Conservation (phyloP, 2,113 vertebrate species). For the Sylvietta virens region DNA sequence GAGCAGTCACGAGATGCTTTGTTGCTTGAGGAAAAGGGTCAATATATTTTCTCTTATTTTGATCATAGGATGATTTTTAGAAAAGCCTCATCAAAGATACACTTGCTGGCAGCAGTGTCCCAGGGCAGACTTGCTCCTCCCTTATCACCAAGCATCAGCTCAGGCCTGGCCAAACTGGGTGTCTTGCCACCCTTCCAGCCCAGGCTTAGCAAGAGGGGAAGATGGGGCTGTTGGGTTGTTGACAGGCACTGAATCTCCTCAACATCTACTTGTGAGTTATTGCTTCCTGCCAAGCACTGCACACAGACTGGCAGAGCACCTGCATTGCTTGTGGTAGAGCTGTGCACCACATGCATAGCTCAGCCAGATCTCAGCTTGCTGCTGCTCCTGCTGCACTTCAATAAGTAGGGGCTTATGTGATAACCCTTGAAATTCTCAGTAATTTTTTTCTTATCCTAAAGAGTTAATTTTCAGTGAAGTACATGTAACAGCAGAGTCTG, state of each 20-base stretch:
- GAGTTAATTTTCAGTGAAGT: neutral
- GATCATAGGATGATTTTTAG: neutral
- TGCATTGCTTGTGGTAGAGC: neutral
- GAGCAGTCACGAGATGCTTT: accelerated
- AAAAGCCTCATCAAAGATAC: neutral
- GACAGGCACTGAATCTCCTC: neutral
- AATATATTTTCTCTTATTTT: neutral
- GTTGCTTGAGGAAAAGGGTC: neutral
- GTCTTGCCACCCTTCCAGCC: neutral
- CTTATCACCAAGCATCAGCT: neutral
- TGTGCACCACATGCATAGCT: neutral
- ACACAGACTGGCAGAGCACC: neutral
- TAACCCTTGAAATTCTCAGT: neutral
- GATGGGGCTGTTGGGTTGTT: neutral
- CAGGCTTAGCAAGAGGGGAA: accelerated
- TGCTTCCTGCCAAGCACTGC: neutral
- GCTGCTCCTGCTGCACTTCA: neutral
- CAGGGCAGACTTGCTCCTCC: neutral
- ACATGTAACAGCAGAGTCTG: neutral
- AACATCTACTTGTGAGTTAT: neutral
- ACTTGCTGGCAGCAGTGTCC: neutral
- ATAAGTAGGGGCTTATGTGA: neutral
- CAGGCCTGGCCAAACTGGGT: neutral
- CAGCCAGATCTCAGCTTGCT: neutral
- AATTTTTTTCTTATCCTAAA: neutral